Conservation (phyloP, 2,797 vertebrate species). For the Arrhamphus sclerolepis region DNA sequence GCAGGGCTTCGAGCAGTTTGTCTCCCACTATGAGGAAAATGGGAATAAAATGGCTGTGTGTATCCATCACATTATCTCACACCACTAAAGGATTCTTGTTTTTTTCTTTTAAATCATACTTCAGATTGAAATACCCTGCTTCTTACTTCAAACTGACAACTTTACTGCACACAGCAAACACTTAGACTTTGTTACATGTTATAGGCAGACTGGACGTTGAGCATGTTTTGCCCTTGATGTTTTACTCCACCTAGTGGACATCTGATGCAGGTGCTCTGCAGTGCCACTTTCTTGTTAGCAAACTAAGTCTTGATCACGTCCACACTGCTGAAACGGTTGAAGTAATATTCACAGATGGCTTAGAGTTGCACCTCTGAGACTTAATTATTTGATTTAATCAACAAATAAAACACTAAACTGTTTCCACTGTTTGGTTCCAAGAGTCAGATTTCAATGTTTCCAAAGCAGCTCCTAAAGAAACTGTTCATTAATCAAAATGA, state of each 20-base stretch:
- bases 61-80: too few relatives aligned
- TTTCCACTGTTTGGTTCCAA: background rate
- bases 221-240: conserved; percentile 2
- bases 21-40: too few relatives aligned
- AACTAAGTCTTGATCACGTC: too few relatives aligned
- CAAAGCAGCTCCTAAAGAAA: background rate
- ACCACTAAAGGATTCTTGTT: too few relatives aligned
- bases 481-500: background rate
- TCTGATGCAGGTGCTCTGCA: conserved; percentile 4
- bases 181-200: too few relatives aligned
- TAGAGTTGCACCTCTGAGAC: background rate
- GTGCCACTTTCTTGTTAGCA: background rate
- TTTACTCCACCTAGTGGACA: conserved; percentile 60
- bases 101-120: background rate
- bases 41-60: too few relatives aligned
- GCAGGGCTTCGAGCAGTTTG: too few relatives aligned
- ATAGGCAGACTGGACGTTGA: too few relatives aligned
- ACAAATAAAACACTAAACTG: background rate
- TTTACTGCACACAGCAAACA: background rate
- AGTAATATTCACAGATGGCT: background rate
- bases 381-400: background rate
- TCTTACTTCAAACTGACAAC: background rate
- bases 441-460: background rate
- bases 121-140: background rate
- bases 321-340: too few relatives aligned